Percentiles rank a stretch among this genome's conserved stretches.
These are phyloP conservation scores for Machimus rusticus DNA, from an alignment of 2,888 invertebrate genomes.

Conservation along the genomic window DNA sequence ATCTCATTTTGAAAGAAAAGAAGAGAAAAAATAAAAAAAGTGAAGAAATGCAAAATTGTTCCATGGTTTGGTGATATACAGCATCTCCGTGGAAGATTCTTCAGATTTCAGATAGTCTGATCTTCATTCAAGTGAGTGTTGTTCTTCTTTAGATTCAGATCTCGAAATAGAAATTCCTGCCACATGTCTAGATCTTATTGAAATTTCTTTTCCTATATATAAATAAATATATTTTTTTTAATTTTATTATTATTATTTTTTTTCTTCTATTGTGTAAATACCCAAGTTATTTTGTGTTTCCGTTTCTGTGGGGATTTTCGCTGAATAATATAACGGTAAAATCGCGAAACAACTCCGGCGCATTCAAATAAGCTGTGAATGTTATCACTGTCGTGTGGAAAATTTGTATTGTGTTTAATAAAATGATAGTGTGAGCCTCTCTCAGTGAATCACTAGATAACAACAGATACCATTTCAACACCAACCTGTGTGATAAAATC, in stretches of 20 bases:
- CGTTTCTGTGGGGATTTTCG: neutral
- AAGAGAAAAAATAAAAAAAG: neutral
- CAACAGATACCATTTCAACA: neutral
- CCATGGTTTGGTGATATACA: neutral
- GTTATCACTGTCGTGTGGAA: neutral
- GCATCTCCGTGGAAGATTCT: neutral
- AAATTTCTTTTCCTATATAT: conserved; percentile 19
- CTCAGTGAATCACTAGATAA: neutral
- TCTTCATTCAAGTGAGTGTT: neutral
- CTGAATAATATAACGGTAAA: neutral
- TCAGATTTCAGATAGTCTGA: neutral
- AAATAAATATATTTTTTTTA: neutral
- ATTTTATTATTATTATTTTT: neutral
- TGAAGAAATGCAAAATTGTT: neutral
- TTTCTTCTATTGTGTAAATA: neutral
- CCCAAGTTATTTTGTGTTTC: neutral
- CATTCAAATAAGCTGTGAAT: neutral
- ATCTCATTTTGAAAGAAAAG: too few species aligned
- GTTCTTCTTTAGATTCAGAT: neutral
- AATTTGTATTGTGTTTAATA: neutral
- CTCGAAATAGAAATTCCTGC: conserved; percentile 6
- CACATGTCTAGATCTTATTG: conserved; percentile 45
- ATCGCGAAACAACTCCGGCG: neutral
- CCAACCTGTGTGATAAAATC: neutral
- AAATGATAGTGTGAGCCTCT: neutral